Evolutionary conservation across 2,797 vertebrate genomes (phyloP).

Genomic region (Oophaga sylvatica): DNA sequence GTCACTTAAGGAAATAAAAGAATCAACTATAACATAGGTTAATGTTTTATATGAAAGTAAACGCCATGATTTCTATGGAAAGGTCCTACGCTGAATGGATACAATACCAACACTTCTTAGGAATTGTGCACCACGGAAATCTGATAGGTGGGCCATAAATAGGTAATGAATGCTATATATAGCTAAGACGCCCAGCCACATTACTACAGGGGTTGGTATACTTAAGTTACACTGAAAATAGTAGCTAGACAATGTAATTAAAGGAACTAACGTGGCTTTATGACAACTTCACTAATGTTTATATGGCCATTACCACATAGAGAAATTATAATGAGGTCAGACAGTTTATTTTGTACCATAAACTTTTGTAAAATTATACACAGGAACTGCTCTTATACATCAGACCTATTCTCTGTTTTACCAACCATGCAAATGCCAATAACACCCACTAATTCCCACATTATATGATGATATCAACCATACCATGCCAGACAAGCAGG

Average conservation of each 20-base stretch:
- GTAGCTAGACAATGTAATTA: not conserved
- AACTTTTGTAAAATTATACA: not conserved
- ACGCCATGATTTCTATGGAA: not conserved
- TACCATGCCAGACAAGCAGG: not conserved
- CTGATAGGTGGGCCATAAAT: conserved; percentile 31
- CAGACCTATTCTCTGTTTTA: not conserved
- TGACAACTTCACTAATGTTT: not conserved
- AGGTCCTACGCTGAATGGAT: not conserved
- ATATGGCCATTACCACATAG: not conserved
- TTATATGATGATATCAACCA: not conserved
- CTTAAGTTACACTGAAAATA: not conserved
- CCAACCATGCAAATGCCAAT: not conserved
- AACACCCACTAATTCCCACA: not conserved
- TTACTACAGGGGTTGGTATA: not conserved
- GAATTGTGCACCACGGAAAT: not conserved
- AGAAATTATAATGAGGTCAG: not conserved
- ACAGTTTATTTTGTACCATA: not conserved
- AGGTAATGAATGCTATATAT: conserved; percentile 30
- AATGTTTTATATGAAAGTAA: not conserved
- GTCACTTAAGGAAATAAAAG: not conserved
- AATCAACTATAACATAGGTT: not conserved
- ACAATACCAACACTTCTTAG: not conserved
- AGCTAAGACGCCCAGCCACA: not conserved
- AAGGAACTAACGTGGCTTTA: not conserved
- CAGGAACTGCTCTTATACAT: not conserved